Evolutionary conservation across 1,140 invertebrate genomes (phyloP), one percentile per base, ranked within the genome.

Genomic region (Lepidurus couesii): DNA sequence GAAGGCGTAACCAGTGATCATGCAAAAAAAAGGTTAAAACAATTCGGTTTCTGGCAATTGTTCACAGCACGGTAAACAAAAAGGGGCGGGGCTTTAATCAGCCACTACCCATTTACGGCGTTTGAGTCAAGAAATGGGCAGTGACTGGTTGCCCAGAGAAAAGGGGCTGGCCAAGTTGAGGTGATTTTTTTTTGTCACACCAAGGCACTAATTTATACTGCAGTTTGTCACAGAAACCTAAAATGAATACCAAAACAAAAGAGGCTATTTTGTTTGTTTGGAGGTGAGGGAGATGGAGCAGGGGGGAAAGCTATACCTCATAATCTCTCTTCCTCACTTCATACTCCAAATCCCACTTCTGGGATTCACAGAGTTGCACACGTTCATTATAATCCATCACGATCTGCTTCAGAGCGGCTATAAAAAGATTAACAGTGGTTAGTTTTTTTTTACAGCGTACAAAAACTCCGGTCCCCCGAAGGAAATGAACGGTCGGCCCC

Each of bases 321-420:
- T 92, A 95, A 90, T 98, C 95, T 91, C 94, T 95, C 90, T 95
- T 96, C 89, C 93, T 91, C 88, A 98, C 95, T 92, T 97, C 94
- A 90, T 94, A 92, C 92, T 98, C 96, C 92, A 98, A 95, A 93
- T 98, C 96, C 92, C 96, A 98, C 90, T 98, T 97, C 89, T 97
- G 95, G 89, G 95, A 93, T 90, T 98, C 96, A 90, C 96, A 95
- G 89, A 93, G 89, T 90, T 92, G 92, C 89, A 98, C 92, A 89
- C 94, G 94, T 87, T 94, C 91, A 91, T 95, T 92, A 92, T 98
- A 95, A 88, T 95, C 92, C 90, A 95, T 91, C 89, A 93, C 92
- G 89, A 97, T 93, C 90, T 90, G 90, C 90, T 92, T 92, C 88
- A 93, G 90, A 86, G 89, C 87, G 86, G 88, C 92, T 94, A 92